Base-by-base conservation (phyloP, 2,113 vertebrate species). In the Limnothrissa miodon region DNA sequence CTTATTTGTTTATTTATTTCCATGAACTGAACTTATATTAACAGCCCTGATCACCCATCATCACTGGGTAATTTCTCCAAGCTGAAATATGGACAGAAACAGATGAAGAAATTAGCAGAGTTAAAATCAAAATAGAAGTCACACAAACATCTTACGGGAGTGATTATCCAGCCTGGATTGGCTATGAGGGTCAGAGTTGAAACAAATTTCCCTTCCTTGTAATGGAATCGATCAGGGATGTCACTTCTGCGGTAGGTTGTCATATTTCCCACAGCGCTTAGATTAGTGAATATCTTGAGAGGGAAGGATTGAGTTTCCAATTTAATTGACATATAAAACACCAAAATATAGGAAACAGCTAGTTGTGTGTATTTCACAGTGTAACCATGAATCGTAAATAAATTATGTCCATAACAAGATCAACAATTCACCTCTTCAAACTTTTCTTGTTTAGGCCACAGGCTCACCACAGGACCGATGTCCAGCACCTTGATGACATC, bases 111-210 rank as follows among this genome's bases (percentile, higher is more conserved):
- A 19, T 0, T 23, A 23, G 1, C 7, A 29, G 25, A 25, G 9
- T n/a, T 29, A 62, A 29, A n/a, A 29, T n/a, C 13, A 29, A 74
- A 36, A 15, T 11, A 36, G 36, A 36, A 4, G 33, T 39, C 53
- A 39, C 10, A 33, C 1, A 2, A 15, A 74, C 0, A 29, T 1
- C 29, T 74, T 74, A 74, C 66, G 5, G 66, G 66, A 4, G 66
- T 85, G 85, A 99, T 98, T 66, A 99, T 98, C 97, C 97, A 99
- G 81, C 97, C 96, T 45, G 96, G 82, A 0, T 98, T 94, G 0
- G 98, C 98, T 87, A 99, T 94, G 0, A 99, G 93, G 0, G 97
- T 99, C 86, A 99, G 87, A 0, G 97, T 95, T 46, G 97, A 93
- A 15, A 99, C 96, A 86, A 98, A 98, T 91, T 90, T 96, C 21